A percentile compares a stretch with the other conserved stretches of the same genome.
phyloP scores from a whole-genome alignment of 2,888 invertebrate species.

The Elmis aenea region DNA sequence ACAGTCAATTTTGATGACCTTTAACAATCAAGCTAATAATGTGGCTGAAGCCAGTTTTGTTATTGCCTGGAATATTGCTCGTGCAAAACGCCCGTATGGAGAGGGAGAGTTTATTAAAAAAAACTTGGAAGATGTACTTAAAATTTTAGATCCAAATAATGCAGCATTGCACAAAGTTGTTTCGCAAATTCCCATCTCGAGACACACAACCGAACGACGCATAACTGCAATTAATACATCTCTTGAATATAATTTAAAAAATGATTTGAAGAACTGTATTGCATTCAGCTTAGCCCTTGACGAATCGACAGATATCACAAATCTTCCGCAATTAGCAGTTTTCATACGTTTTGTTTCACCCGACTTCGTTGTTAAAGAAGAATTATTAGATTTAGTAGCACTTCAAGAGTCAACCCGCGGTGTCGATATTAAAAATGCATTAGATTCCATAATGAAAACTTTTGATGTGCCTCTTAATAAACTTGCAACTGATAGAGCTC shows the following conservation, averaged over 20 bases:
- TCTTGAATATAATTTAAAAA: conserved; percentile 20
- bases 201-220: conserved; percentile 17
- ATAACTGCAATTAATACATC: conserved; percentile 20
- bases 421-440: conserved; percentile 19
- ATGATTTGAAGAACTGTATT: conserved; percentile 18
- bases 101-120: conserved; percentile 11
- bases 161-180: conserved; percentile 18
- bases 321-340: conserved; percentile 21
- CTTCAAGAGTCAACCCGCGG: conserved; percentile 15
- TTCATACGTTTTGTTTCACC: conserved; percentile 18
- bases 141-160: conserved; percentile 18
- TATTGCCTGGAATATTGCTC: conserved; percentile 16
- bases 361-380: conserved; percentile 16
- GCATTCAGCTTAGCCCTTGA: conserved; percentile 20
- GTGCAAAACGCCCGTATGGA: conserved; percentile 14
- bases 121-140: conserved; percentile 12
- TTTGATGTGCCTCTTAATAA: conserved; percentile 18
- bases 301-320: conserved; percentile 19
- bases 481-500: conserved; percentile 18
- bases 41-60: conserved; percentile 17
- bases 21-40: conserved; percentile 19
- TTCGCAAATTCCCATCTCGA: conserved; percentile 18
- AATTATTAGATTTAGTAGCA: conserved; percentile 17
- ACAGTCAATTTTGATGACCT: conserved; percentile 17
- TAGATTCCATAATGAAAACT: conserved; percentile 19